These are phyloP conservation scores for Drosophila tani DNA, from an alignment of 1,140 invertebrate genomes.

Conservation along the genomic window DNA sequence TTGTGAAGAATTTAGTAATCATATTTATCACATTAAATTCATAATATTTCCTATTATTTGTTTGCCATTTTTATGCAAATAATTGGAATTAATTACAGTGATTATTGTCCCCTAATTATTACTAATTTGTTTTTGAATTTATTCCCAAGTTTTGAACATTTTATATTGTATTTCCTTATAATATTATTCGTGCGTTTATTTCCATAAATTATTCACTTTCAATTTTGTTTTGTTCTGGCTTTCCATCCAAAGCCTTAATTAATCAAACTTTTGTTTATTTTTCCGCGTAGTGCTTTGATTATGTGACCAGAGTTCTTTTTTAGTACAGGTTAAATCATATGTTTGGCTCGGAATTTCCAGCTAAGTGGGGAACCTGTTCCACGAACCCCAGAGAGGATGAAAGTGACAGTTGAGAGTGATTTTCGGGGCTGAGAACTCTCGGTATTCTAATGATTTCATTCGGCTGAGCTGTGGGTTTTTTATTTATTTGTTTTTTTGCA, in stretches of 20 bases:
- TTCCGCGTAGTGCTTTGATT: conserved; percentile 24
- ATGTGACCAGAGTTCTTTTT: conserved; percentile 22
- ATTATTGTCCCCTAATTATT: conserved; percentile 22
- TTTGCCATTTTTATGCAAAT: conserved; percentile 15
- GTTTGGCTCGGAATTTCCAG: conserved; percentile 30
- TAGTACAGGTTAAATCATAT: conserved; percentile 43
- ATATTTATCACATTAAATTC: neutral
- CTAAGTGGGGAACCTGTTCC: conserved; percentile 59
- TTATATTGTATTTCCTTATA: neutral
- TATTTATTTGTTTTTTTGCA: conserved; percentile 2
- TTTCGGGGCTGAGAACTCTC: conserved; percentile 28
- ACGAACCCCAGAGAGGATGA: conserved; percentile 34
- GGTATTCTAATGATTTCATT: conserved; percentile 72
- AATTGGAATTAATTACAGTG: neutral
- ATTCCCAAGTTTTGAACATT: neutral
- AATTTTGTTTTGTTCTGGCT: conserved; percentile 23
- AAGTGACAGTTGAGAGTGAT: conserved; percentile 55
- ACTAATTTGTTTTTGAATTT: neutral
- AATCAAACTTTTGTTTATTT: conserved; percentile 47
- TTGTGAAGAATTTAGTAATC: neutral
- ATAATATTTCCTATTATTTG: neutral
- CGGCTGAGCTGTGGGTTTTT: conserved; percentile 7
- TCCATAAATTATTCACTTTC: conserved; percentile 45
- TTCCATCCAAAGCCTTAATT: conserved; percentile 27
- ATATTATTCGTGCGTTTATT: conserved; percentile 2